Base-by-base conservation (phyloP, 2,113 vertebrate genomes). In the Danio rerio region DNA sequence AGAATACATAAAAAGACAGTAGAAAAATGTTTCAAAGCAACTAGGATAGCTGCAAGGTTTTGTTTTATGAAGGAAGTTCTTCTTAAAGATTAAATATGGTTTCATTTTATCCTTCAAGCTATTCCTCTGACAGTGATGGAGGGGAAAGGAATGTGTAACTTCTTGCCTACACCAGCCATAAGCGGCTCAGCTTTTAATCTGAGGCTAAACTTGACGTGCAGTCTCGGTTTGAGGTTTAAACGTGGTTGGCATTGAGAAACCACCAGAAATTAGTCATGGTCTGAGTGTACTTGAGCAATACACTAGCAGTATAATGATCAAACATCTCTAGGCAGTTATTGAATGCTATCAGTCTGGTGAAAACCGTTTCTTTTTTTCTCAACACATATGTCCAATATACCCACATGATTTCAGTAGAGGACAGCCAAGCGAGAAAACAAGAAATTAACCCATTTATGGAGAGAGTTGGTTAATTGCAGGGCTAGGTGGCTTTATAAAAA, bases 111-210 rank as follows among this genome's bases (percentile, higher is more conserved):
- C 58, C 18, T 77, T 62, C 18, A 49, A 77, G 12, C 43, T 77
- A 31, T 16, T 77, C 74, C 18, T 59, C 42, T 62, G 20, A 77
- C 45, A 77, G 58, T 31, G n/a, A 76, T 61, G 42, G 18, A 62
- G 7, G 6, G 13, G 4, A 11, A 47, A 49, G 18, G 56, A 59
- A 76, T 76, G 73, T 59, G 58, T 59, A 40, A 61, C 56, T 76
- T 69, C 18, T 61, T 76, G 42, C 43, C 56, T 42, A 21, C 56
- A 76, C 5, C 8, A 61, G 56, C 42, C 42, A 13, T 47, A 31
- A 58, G 71, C 40, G 9, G 52, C 20, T 72, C 31, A 56, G 55
- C 40, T 58, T 75, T 75, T 56, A 42, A 56, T 73, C 71, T 73
- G 52, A 74, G 52, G 31, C 9, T 56, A 18, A 74, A 50, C 16